Base-by-base conservation (phyloP, 2,888 invertebrate species). In the Pseudococcus longispinus region DNA sequence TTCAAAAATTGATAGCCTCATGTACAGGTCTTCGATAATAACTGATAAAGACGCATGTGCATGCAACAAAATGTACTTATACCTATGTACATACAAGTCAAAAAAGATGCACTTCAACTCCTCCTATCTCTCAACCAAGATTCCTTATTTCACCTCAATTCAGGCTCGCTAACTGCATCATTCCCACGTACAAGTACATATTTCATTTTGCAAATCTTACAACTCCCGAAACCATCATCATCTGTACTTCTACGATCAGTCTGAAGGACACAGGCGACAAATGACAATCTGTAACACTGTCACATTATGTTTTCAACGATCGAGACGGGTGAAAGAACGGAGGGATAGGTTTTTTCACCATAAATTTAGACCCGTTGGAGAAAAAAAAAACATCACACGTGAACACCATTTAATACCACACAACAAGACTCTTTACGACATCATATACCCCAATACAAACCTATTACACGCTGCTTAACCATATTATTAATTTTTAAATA, bases 331-430 rank as follows among this genome's bases (percentile, higher is more conserved):
- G 20, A 23, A 20, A 4, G 20, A 13, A 46, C n/a, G 23, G 60
- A 60, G 15, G 23, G 5, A 60, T n/a, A 60, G 2, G 23, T 60
- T 60, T 60, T 60, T 60, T 29, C 70, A 29, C 70, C 70, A 65
- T 65, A 65, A 65, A 26, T 65, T 65, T 20, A 20, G 1, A 65
- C 23, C 55, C n/a, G 9, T 11, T 60, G 11, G 23, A 65, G 26
- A 26, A 29, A 29, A 70, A n/a, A 70, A 70, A 70, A 70, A 29
- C 26, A 70, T 18, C 70, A 70, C 70, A 70, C 70, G 70, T 70
- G 70, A 70, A 70, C 70, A 29, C 70, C 70, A 70, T 70, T 70
- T 29, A 70, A 70, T 70, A 70, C 29, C 70, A 70, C 70, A 70
- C 70, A 70, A 70, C 70, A 70, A 70, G 70, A 26, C 70, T 5